Conservation (phyloP, 2,113 vertebrate species). For the Pogonocichla stellata region DNA sequence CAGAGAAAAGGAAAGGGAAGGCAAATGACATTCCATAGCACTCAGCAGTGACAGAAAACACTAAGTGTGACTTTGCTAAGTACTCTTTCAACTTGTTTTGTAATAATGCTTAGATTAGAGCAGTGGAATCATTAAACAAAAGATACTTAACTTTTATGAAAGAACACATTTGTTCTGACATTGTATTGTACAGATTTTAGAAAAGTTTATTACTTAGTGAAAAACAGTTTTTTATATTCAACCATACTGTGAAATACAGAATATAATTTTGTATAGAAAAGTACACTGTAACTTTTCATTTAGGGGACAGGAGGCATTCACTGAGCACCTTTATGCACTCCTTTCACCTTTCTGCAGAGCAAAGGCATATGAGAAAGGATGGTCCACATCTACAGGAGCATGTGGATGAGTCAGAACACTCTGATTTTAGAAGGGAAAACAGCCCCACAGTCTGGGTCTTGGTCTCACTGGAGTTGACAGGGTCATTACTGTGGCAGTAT, state of each 20-base stretch:
- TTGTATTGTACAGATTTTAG: background rate
- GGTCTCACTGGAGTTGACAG: background rate
- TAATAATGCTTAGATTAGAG: background rate
- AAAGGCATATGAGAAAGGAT: background rate
- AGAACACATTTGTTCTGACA: background rate
- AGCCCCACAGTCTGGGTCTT: background rate
- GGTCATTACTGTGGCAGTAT: background rate
- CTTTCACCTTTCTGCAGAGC: background rate
- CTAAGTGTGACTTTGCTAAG: background rate
- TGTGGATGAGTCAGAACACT: background rate
- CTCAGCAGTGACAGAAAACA: background rate
- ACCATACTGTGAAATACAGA: background rate
- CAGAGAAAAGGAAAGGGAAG: background rate
- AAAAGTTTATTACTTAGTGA: background rate
- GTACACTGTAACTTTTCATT: background rate
- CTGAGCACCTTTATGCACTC: background rate
- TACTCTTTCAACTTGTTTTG: background rate
- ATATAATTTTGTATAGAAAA: background rate
- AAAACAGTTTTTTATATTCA: background rate
- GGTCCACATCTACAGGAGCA: background rate
- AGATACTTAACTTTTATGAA: background rate
- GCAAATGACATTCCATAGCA: background rate
- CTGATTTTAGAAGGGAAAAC: background rate
- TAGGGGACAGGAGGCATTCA: background rate
- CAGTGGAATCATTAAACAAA: background rate